Evolutionary conservation across 2,113 vertebrate genomes (phyloP).

Genomic region (Aviceda subcristata): DNA sequence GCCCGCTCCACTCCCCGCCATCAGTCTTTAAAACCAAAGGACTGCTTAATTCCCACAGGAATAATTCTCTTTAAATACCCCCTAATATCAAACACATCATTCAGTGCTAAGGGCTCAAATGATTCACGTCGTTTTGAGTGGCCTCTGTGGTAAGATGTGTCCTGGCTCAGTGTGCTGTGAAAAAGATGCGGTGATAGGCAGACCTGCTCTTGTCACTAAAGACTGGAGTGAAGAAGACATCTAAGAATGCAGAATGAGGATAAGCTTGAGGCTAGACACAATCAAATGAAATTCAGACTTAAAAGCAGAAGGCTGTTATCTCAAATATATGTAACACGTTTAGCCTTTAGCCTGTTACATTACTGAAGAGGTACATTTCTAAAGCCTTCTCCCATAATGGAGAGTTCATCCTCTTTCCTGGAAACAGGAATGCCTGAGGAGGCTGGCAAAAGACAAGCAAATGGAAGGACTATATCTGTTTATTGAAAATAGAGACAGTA

Average conservation of each 20-base stretch:
- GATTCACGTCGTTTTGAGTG: neutral
- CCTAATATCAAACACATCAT: neutral
- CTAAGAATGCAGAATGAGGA: neutral
- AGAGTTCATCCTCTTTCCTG: neutral
- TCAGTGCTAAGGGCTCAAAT: neutral
- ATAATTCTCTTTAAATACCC: neutral
- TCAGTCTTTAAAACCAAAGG: neutral
- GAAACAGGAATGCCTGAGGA: neutral
- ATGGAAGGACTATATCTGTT: neutral
- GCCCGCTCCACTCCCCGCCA: rapidly evolving
- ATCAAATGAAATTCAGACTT: neutral
- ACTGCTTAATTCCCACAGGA: neutral
- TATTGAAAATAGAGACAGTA: neutral
- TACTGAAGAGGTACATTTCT: neutral
- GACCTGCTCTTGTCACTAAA: neutral
- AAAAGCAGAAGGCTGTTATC: neutral
- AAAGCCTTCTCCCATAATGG: neutral
- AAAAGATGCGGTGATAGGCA: neutral
- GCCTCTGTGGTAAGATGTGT: neutral
- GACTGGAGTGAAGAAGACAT: neutral
- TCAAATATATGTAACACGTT: neutral
- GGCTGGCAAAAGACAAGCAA: neutral
- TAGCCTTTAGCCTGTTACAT: neutral
- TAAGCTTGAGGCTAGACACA: neutral
- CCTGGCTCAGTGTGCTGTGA: neutral